These are phyloP conservation scores for Pseudomugil gertrudae DNA, from an alignment of 2,797 vertebrate species.

Conservation along the genomic window DNA sequence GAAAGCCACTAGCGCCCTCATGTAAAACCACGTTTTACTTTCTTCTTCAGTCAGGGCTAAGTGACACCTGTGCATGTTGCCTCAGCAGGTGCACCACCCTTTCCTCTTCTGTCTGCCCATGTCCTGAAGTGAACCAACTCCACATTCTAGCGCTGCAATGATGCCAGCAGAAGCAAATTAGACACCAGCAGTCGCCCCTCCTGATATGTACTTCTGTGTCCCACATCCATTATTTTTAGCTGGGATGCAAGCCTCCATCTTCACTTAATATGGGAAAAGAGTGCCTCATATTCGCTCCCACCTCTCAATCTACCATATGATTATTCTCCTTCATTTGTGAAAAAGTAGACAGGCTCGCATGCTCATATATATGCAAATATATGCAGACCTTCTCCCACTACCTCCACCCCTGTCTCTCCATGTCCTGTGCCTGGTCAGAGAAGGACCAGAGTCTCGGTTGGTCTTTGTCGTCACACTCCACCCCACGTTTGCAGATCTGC, in stretches of 20 bases:
- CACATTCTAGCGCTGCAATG: slow-evolving; percentile 70
- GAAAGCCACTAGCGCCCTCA: neutral
- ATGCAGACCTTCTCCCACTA: slow-evolving; percentile 13
- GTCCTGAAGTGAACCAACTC: slow-evolving; percentile 73
- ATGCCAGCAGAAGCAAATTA: slow-evolving; percentile 77
- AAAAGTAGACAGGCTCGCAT: slow-evolving; percentile 5
- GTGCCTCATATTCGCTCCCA: slow-evolving; percentile 41
- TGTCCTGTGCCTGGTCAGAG: slow-evolving; percentile 16
- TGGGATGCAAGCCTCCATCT: slow-evolving; percentile 70
- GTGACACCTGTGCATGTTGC: slow-evolving; percentile 62
- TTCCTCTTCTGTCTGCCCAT: slow-evolving; percentile 36
- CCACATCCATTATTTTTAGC: slow-evolving; percentile 83
- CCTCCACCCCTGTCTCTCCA: slow-evolving; percentile 26
- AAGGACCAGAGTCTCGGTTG: slow-evolving; percentile 23
- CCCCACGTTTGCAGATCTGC: slow-evolving; percentile 47
- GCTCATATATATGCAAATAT: neutral
- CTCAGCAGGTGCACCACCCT: slow-evolving; percentile 58
- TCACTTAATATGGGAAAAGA: slow-evolving; percentile 80
- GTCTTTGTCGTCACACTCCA: slow-evolving; percentile 45
- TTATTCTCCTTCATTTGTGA: slow-evolving; percentile 38
- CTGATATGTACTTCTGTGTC: slow-evolving; percentile 69
- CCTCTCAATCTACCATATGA: slow-evolving; percentile 42
- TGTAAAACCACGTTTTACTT: slow-evolving; percentile 51
- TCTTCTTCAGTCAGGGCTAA: slow-evolving; percentile 60
- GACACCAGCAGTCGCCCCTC: slow-evolving; percentile 71